Evolutionary conservation across 2,888 invertebrate genomes (phyloP), one percentile per base, ranked within the genome.

Genomic region (Noctua comes): DNA sequence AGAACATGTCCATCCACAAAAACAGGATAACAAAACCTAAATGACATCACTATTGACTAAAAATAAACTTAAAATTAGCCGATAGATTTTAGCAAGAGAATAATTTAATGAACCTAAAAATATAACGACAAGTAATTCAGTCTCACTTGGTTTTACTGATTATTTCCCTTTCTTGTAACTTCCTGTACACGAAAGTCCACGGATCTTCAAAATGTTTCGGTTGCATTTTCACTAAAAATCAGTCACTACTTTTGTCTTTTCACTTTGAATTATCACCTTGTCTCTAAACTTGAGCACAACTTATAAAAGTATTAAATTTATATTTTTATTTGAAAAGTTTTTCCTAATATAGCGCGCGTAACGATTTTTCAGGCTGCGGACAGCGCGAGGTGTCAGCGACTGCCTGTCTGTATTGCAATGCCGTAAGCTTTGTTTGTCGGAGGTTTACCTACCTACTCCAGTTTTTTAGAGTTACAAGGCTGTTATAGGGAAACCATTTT

Each of bases 131-230:
- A 62, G 16, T 24, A 62, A 54, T 40, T 18, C 1, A 64, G 40
- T 87, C 96, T 95, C 90, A 96, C 96, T 95, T 95, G 90, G 88
- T 93, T 76, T 91, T 92, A 84, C 94, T 94, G 48, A 96, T 91
- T 81, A 96, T 93, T 82, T 96, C 95, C 77, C 93, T 93, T 68
- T 96, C 95, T 84, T 96, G 95, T 48, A 97, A 91, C 83, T 94
- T 96, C 84, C 92, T 95, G 77, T 92, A 96, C 75, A 97, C 92
- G 85, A 94, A 95, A 83, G 88, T 94, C 97, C 97, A 97, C 2
- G 95, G 95, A 85, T 96, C 96, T 18, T 93, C 91, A 24, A 90
- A 87, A 11, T 82, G 76, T 84, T 89, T 90, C 74, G 85, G 88
- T 73, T 92, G 91, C 95, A 93, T 95, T 89, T 88, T 93, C 80